Conservation (phyloP, 64 coral and sea anemone species). For the Montipora cactus region DNA sequence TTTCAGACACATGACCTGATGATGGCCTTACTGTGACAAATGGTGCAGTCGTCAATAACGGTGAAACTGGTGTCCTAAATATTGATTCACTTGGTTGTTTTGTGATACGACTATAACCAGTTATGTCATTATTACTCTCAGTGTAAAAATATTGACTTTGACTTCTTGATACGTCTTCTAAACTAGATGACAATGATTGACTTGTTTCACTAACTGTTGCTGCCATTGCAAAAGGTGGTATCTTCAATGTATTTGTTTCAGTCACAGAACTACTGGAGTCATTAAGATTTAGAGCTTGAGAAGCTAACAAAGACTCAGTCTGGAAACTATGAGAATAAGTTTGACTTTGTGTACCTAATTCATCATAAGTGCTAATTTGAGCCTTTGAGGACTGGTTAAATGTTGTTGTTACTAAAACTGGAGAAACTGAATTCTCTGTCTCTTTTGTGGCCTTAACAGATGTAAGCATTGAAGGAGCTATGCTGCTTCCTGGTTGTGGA, state of each 20-base stretch:
- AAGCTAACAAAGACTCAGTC: background rate
- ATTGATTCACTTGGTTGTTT: conserved; percentile 1
- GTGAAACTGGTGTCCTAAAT: background rate
- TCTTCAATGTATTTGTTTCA: background rate
- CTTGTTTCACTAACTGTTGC: background rate
- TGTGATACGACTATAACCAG: background rate
- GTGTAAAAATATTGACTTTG: too few species aligned
- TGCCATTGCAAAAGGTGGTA: background rate
- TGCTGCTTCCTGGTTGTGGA: background rate
- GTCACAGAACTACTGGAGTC: background rate
- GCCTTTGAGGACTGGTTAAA: background rate
- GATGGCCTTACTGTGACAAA: background rate
- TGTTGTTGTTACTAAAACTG: background rate
- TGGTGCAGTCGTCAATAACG: background rate
- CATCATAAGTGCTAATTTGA: conserved; percentile 1
- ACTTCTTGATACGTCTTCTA: background rate
- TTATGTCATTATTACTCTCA: background rate
- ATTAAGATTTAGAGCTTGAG: background rate
- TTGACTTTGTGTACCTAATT: background rate
- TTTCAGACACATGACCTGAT: background rate
- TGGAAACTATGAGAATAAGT: background rate
- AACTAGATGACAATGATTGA: background rate
- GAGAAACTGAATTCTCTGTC: background rate
- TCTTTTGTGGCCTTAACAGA: background rate
- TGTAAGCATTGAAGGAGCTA: background rate